Evolutionary conservation across 1,140 invertebrate genomes (phyloP), one percentile per base, ranked within the genome.

Genomic region (Anastrepha obliqua): DNA sequence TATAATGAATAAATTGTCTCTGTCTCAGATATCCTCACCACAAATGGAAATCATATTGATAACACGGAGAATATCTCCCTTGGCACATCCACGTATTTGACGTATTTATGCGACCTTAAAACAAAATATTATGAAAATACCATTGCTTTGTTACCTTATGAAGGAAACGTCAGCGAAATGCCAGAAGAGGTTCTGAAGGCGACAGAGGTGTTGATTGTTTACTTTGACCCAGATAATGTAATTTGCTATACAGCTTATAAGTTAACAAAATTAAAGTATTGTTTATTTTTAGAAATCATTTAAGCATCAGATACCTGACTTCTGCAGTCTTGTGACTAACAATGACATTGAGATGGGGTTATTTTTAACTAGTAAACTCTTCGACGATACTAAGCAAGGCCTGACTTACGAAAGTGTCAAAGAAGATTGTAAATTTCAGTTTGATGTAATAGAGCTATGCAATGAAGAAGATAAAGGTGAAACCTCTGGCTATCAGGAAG

Each of bases 61-160:
- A 44, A 62, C 13, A 42, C 85, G 3, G 39, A 15, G 15, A 42
- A 47, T 29, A 55, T 81, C 3, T 29, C 74, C 3, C 42, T 86
- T 42, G 85, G 85, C 13, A 17, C 11, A 60, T 62, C 3, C 6
- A 62, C 29, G n/a, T 62, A 55, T 86, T 29, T n/a, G 2, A 47
- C 85, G 15, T 60, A 60, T 42, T 86, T 87, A n/a, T 87, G 86
- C 17, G 60, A 87, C 11, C 47, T 87, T 17, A 87, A 87, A 13
- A 87, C 86, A n/a, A 87, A 87, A 15, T 87, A 87, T 87, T 87
- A 87, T 65, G 86, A 87, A 87, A 87, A 70, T 44, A 64, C 44
- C 13, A 87, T 87, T n/a, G 39, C 60, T 20, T 58, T 87, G 47
- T 15, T 87, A 11, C 86, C 86, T 7, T 67, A 55, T 87, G 44